Conservation (phyloP, 2,888 invertebrate species). For the Nomada ruficornis region DNA sequence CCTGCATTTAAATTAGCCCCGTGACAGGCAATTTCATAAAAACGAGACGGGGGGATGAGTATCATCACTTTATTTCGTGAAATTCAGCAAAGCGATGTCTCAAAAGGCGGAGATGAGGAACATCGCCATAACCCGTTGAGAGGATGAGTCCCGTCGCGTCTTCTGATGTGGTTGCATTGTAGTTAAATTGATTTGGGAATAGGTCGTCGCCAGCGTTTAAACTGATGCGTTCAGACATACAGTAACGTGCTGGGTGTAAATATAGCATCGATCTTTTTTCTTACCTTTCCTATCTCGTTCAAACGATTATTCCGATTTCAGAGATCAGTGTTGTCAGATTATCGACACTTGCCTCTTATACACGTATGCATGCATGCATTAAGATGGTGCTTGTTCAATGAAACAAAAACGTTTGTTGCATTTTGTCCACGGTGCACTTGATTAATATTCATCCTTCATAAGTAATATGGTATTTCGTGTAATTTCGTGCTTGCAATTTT, state of each 20-base stretch:
- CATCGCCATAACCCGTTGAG: constrained; percentile 38
- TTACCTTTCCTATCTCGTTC: neutral
- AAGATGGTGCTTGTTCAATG: no score
- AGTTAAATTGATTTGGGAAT: constrained; percentile 72
- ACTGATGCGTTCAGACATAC: constrained; percentile 35
- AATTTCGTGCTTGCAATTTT: no score
- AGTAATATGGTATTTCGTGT: no score
- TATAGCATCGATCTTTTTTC: neutral
- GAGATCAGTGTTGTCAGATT: neutral
- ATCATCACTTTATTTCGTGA: constrained; percentile 37
- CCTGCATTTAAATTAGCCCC: constrained; percentile 58
- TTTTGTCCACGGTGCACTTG: no score
- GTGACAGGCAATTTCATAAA: constrained; percentile 58
- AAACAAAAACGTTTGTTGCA: no score
- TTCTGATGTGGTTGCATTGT: constrained; percentile 63
- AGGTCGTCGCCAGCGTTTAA: constrained; percentile 60
- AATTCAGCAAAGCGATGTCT: constrained; percentile 32
- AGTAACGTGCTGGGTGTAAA: constrained; percentile 6
- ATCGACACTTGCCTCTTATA: no score
- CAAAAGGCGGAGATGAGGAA: constrained; percentile 16
- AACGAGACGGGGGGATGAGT: constrained; percentile 20
- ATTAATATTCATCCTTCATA: no score
- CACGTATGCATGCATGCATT: no score
- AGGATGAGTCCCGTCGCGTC: constrained; percentile 33
- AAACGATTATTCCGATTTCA: neutral